These are phyloP conservation scores for Anhinga anhinga DNA, from an alignment of 2,113 vertebrate genomes.

Conservation along the genomic window DNA sequence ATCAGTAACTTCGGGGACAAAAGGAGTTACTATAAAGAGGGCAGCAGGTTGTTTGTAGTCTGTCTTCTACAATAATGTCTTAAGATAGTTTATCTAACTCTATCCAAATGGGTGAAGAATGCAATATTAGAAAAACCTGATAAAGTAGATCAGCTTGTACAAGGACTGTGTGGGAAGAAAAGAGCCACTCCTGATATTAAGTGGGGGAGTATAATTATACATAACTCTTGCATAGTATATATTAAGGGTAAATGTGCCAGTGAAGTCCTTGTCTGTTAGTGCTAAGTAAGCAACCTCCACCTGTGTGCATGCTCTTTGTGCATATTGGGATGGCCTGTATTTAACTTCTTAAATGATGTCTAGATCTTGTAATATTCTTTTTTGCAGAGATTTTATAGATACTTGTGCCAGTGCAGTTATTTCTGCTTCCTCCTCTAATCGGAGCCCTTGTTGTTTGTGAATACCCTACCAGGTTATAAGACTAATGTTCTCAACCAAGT, in stretches of 20 bases:
- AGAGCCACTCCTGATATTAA: not conserved
- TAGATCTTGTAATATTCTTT: not conserved
- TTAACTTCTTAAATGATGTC: not conserved
- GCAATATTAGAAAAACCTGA: not conserved
- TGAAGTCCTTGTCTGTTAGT: not conserved
- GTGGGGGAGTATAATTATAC: not conserved
- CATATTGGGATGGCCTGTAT: not conserved
- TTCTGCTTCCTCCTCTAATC: not conserved
- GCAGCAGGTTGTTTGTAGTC: not conserved
- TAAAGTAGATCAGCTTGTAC: not conserved
- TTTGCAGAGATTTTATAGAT: not conserved
- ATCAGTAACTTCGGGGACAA: not conserved
- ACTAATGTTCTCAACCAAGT: not conserved
- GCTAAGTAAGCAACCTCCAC: not conserved
- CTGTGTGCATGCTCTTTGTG: not conserved
- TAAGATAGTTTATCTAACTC: not conserved
- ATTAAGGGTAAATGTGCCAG: not conserved
- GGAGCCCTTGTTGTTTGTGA: not conserved
- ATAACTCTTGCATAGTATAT: not conserved
- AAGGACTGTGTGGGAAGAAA: not conserved
- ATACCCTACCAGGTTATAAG: not conserved
- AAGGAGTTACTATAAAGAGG: not conserved
- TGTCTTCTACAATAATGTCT: not conserved
- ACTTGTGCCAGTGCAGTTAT: not conserved
- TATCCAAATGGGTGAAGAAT: not conserved